Evolutionary conservation across 2,888 invertebrate species (phyloP), one percentile per base, ranked within the genome.

Genomic region (Eupithecia dodoneata): DNA sequence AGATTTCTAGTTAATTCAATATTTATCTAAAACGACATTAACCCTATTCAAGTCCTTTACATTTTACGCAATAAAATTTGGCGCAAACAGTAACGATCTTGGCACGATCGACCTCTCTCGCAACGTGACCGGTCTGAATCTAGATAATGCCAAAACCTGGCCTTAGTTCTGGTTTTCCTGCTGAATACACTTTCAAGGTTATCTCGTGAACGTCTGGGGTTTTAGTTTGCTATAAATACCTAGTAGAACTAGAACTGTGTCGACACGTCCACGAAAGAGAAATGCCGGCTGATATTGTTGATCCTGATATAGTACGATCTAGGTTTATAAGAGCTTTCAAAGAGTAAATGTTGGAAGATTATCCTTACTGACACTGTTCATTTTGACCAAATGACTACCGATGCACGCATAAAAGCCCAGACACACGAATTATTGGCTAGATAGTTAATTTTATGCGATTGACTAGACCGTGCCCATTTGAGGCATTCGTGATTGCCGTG

Each of bases 401-500:
- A 41, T 13, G 42, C 13, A 9, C 42, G 13, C 3, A 12, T 47
- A 18, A 30, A 30, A 70, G 2, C 47, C 18, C 45, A 71, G 41
- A 74, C 4, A 70, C 52, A 4, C 63, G 84, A 85, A 88, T 88
- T 87, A 85, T 85, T 78, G 82, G 76, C 84, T 81, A 85, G 88
- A 87, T 82, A 85, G 87, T 89, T 89, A 91, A 89, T 88, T 87
- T 88, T 85, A 90, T 87, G 85, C 87, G 82, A 81, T 81, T 83
- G 80, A 83, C 88, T 84, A 83, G 88, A 82, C 87, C 80, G 78
- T 77, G 66, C 92, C 92, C 85, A 92, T 87, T 93, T 90, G 81
- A 89, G 92, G 79, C 82, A 81, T 81, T 81, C 72, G 89, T 93
- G 93, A 93, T 94, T 92, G 92, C 91, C 87, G 88, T 90, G 89